These are phyloP conservation scores for Melanotaenia duboulayi DNA, from an alignment of 2,113 vertebrate species.

Conservation along the genomic window DNA sequence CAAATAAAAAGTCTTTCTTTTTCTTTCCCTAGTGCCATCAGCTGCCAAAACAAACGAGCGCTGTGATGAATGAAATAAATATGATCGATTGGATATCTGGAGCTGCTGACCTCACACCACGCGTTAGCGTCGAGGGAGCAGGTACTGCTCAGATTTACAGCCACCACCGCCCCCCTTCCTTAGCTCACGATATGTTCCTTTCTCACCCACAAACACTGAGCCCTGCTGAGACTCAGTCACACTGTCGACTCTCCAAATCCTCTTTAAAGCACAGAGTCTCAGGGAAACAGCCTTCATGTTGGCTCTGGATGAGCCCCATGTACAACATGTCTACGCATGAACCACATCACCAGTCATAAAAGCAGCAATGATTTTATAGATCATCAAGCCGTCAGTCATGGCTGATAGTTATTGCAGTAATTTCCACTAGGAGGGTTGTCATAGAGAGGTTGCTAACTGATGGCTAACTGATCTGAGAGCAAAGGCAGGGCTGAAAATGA, in stretches of 20 bases:
- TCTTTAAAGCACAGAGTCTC: slow-evolving; percentile 12
- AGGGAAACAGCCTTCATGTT: slow-evolving; percentile 35
- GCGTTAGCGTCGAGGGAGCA: slow-evolving; percentile 73
- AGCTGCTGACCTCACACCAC: slow-evolving; percentile 79
- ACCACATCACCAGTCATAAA: slow-evolving; percentile 59
- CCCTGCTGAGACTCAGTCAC: slow-evolving; percentile 48
- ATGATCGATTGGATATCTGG: slow-evolving; percentile 79
- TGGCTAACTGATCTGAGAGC: slow-evolving; percentile 38
- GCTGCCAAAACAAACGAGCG: slow-evolving; percentile 82
- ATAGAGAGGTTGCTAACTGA: slow-evolving; percentile 8
- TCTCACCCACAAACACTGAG: slow-evolving; percentile 44
- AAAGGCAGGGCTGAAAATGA: slow-evolving; percentile 13
- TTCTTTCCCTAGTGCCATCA: slow-evolving; percentile 61
- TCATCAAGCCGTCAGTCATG: slow-evolving; percentile 55
- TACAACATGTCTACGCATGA: slow-evolving; percentile 53
- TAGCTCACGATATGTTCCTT: slow-evolving; percentile 32
- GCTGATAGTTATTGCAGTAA: slow-evolving; percentile 56
- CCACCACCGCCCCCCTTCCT: slow-evolving; percentile 6
- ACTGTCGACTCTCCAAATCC: slow-evolving; percentile 19
- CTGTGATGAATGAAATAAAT: slow-evolving; percentile 81
- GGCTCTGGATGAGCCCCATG: slow-evolving; percentile 27
- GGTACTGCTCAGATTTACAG: slow-evolving; percentile 80
- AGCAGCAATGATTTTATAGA: slow-evolving; percentile 49
- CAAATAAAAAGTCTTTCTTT: slow-evolving; percentile 61
- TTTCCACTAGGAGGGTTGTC: slow-evolving; percentile 33